Evolutionary conservation across 2,113 vertebrate genomes (phyloP), one percentile per base, ranked within the genome.

Genomic region (Strix uralensis): DNA sequence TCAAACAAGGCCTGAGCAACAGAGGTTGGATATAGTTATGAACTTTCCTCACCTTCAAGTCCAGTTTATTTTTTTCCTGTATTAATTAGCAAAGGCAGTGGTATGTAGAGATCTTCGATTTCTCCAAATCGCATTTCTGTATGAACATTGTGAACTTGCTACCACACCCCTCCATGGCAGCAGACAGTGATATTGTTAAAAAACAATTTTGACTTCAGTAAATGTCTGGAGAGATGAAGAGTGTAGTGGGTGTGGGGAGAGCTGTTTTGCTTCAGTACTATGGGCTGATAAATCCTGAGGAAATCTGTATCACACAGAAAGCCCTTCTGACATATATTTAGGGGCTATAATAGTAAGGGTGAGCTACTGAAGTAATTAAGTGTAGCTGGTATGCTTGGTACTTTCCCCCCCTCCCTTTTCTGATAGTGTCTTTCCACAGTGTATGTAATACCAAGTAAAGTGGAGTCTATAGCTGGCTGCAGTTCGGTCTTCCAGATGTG

Each of bases 351-450:
- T 22, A 42, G n/a, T 40, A 18, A 32, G 34, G 47, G 8, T 36
- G 34, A 93, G 26, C 54, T 70, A 29, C 9, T 54, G 63, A 47
- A 66, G 3, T 44, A 34, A 9, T 18, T 65, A 15, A 27, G 8
- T 4, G 12, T 17, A 29, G 32, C 20, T 63, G 51, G 10, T 71
- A 58, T 15, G 12, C 55, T 13, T 52, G n/a, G 10, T 29, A 13
- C 9, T 13, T 15, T 11, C 20, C 7, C 11, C 1, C 7, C 7
- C 3, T 0, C 4, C 13, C 23, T 71, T 49, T 59, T 42, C 70
- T 51, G 26, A 15, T 25, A 8, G 5, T 49, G 3, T 55, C 19
- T 84, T 77, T 70, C 66, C 58, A 27, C 46, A 29, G 19, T 2
- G 4, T 15, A 1, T 20, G 20, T 4, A 15, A 55, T 5, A 30